Evolutionary conservation across 2,113 vertebrate genomes (phyloP).

Genomic region (Centrocercus urophasianus): DNA sequence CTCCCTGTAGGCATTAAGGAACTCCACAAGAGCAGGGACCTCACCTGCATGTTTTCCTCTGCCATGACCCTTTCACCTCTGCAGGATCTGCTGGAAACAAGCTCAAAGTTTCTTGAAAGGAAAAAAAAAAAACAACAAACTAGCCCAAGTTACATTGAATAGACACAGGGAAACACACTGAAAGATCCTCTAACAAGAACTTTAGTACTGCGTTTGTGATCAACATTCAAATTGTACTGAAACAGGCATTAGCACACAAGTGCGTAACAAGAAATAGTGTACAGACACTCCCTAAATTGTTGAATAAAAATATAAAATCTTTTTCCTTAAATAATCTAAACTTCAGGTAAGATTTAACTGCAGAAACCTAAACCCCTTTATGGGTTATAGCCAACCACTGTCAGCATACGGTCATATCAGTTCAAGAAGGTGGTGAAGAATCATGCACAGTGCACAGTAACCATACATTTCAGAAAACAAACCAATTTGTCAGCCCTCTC

Average conservation of each 20-base stretch:
- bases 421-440: not conserved
- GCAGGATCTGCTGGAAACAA: not conserved
- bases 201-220: not conserved
- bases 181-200: not conserved
- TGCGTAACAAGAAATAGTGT: not conserved
- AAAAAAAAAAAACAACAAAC: fast-evolving
- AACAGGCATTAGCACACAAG: not conserved
- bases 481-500: fast-evolving
- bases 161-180: not conserved
- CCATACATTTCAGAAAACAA: not conserved
- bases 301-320: not conserved
- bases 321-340: not conserved
- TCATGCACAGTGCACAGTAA: not conserved
- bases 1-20: not conserved
- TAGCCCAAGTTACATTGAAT: not conserved
- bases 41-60: not conserved
- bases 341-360: not conserved
- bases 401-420: not conserved
- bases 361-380: not conserved
- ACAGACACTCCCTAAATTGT: not conserved
- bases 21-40: not conserved
- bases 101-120: not conserved
- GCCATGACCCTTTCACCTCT: not conserved
- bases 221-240: not conserved
- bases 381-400: not conserved